A percentile compares a stretch with the other conserved stretches of the same genome.
These are phyloP conservation scores for Tetrapedia diversipes DNA, from an alignment of 2,888 invertebrate genomes.

Conservation along the genomic window DNA sequence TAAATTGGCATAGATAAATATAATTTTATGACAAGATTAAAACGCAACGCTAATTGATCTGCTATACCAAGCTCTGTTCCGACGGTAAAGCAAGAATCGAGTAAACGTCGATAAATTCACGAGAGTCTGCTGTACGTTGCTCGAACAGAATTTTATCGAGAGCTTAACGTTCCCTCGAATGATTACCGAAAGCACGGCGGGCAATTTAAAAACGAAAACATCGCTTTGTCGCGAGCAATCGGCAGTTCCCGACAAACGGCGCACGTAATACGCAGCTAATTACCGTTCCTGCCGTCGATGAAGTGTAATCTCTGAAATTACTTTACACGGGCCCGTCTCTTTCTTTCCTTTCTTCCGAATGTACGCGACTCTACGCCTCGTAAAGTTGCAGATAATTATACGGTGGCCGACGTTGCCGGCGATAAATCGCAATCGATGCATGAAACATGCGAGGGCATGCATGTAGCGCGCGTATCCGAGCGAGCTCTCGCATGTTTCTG, in stretches of 20 bases:
- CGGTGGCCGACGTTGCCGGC: slow-evolving; percentile 7
- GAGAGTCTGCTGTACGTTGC: too few relatives aligned
- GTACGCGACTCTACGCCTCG: slow-evolving; percentile 14
- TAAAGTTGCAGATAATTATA: slow-evolving; percentile 37
- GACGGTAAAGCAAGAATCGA: too few relatives aligned
- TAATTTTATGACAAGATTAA: too few relatives aligned
- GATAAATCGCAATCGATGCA: slow-evolving; percentile 44
- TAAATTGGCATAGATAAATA: too few relatives aligned
- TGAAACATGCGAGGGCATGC: slow-evolving; percentile 24
- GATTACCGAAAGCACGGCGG: too few relatives aligned
- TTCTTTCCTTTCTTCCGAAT: too few relatives aligned
- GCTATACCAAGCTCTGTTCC: too few relatives aligned
- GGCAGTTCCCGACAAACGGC: slow-evolving; percentile 14
- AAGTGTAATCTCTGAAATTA: slow-evolving; percentile 32
- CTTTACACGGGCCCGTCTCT: slow-evolving; percentile 10
- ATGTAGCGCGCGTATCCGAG: slow-evolving; percentile 4
- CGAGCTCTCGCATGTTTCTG: neutral
- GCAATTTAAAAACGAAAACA: slow-evolving; percentile 27
- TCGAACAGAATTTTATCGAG: neutral
- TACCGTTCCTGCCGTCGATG: slow-evolving; percentile 15
- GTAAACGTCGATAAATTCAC: too few relatives aligned
- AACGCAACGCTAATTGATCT: too few relatives aligned
- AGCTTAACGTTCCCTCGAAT: too few relatives aligned
- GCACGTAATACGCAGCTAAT: slow-evolving; percentile 24
- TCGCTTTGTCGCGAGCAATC: slow-evolving; percentile 8